Evolutionary conservation across 2,113 vertebrate species (phyloP).

Genomic region (Xiphophorus couchianus): DNA sequence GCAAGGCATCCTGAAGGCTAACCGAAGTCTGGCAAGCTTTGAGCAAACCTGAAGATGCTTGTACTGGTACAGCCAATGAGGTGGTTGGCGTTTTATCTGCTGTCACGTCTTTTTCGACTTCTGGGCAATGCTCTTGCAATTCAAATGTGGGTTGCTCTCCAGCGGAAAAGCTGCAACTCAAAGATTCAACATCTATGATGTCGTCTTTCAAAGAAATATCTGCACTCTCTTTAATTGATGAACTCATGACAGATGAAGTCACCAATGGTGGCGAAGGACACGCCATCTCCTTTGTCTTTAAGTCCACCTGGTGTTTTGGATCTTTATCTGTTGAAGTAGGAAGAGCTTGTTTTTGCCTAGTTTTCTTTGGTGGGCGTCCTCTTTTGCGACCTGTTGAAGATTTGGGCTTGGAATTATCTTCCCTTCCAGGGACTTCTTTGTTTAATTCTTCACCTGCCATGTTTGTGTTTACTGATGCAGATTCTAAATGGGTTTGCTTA

Average conservation of each 20-base stretch:
- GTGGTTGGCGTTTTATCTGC: constrained; percentile 3
- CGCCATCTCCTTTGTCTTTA: neutral
- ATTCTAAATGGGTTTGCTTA: constrained; percentile 1
- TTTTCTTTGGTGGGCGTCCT: constrained; percentile 43
- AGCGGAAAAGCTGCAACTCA: constrained; percentile 3
- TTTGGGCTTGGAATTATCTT: neutral
- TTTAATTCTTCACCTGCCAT: neutral
- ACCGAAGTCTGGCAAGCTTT: constrained; percentile 26
- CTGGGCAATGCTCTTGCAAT: neutral
- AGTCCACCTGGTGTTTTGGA: neutral
- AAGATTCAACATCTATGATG: neutral
- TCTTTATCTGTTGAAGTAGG: neutral
- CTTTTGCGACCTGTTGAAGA: neutral
- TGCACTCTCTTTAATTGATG: neutral
- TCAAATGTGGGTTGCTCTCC: neutral
- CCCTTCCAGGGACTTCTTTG: neutral
- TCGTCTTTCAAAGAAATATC: neutral
- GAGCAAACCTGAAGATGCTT: neutral
- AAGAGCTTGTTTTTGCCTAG: constrained; percentile 1
- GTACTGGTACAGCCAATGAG: neutral
- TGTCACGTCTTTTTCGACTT: constrained; percentile 9
- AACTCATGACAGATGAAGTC: neutral
- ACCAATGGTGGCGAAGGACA: neutral
- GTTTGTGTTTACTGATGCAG: neutral
- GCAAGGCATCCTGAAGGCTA: constrained; percentile 66